These are phyloP conservation scores for Lordiphosa mommai DNA, from an alignment of 1,140 invertebrate species.

Conservation along the genomic window DNA sequence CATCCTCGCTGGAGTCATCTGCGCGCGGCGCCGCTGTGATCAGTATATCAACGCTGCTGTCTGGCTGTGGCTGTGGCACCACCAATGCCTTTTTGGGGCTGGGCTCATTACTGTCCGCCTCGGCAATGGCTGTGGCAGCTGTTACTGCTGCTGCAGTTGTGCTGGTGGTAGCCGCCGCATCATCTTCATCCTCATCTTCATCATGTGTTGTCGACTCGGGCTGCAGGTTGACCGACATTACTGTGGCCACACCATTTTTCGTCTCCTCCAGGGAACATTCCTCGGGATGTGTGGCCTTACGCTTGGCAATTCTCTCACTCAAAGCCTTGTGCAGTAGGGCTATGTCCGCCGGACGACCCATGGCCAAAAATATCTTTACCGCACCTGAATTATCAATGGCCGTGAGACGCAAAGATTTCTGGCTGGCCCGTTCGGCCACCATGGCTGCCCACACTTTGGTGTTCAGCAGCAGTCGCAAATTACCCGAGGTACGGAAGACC, in stretches of 20 bases:
- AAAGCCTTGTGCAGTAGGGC: conserved; percentile 87
- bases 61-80: conserved; percentile 33
- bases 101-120: conserved; percentile 65
- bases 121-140: conserved; percentile 18
- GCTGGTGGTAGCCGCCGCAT: neutral
- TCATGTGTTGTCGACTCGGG: conserved; percentile 61
- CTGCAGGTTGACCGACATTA: conserved; percentile 35
- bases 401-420: conserved; percentile 93
- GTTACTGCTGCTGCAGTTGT: neutral
- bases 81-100: conserved; percentile 66
- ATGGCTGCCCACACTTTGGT: conserved; percentile 97
- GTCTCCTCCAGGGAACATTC: conserved; percentile 49
- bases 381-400: conserved; percentile 91
- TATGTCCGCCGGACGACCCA: conserved; percentile 89
- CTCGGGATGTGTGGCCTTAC: conserved; percentile 71
- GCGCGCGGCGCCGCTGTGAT: conserved; percentile 6
- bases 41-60: conserved; percentile 48
- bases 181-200: conserved; percentile 50
- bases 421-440: conserved; percentile 91
- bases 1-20: conserved; percentile 27
- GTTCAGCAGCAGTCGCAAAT: conserved; percentile 93
- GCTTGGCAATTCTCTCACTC: conserved; percentile 83
- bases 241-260: conserved; percentile 56
- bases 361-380: conserved; percentile 92
- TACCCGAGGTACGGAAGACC: conserved; percentile 92